Conservation (phyloP, 1,140 invertebrate genomes). For the Cyrtorhinus lividipennis region DNA sequence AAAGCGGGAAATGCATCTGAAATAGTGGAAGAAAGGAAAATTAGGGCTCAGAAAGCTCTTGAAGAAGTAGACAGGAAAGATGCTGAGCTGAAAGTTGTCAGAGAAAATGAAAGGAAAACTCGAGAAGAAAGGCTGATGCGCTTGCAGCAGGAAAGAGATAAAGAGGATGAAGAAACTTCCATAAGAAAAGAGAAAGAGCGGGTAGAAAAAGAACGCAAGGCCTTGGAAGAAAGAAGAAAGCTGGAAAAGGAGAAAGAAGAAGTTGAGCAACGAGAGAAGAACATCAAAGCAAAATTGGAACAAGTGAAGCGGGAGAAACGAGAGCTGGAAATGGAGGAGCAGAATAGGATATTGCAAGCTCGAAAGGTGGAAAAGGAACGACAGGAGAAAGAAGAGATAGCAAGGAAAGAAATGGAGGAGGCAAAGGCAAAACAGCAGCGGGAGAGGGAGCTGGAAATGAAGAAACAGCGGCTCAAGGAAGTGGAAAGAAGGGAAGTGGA, state of each 20-base stretch:
- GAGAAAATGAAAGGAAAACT: constrained; percentile 19
- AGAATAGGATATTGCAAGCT: background rate
- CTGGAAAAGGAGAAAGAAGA: background rate
- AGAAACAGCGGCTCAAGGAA: background rate
- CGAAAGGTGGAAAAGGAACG: constrained; percentile 23
- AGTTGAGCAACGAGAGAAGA: constrained; percentile 7
- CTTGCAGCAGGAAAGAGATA: constrained; percentile 8
- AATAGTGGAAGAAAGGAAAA: background rate
- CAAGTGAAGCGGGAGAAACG: background rate
- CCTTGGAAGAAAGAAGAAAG: constrained; percentile 2
- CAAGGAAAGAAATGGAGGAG: constrained; percentile 21
- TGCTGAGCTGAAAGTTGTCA: background rate
- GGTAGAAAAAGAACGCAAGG: constrained; percentile 12
- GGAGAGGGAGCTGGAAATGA: constrained; percentile 3
- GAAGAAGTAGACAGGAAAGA: constrained; percentile 18
- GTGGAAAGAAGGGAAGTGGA: background rate
- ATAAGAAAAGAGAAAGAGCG: constrained; percentile 3
- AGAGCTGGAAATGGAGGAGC: background rate
- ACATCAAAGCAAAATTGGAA: constrained; percentile 11
- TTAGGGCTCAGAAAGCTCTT: too few species aligned
- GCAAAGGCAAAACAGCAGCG: background rate
- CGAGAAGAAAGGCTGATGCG: constrained; percentile 12
- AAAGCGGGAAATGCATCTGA: too few species aligned
- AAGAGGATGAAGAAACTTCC: constrained; percentile 4
- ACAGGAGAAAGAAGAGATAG: constrained; percentile 22